These are phyloP conservation scores for Mus musculus DNA, from an alignment of 2,113 vertebrate genomes.

Conservation along the genomic window DNA sequence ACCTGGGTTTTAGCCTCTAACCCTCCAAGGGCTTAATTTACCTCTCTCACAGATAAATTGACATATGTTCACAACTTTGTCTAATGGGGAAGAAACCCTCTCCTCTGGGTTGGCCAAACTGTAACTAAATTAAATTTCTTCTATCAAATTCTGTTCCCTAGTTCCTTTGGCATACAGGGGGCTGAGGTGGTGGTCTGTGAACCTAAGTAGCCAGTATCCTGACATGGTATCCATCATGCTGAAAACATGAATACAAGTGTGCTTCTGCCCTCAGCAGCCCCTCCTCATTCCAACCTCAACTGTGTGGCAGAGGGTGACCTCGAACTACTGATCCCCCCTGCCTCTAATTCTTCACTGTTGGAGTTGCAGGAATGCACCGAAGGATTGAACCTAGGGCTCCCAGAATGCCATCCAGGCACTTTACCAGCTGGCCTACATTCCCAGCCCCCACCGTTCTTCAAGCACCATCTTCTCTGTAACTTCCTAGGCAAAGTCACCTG, in stretches of 20 bases:
- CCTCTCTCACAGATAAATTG: background rate
- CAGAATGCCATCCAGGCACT: background rate
- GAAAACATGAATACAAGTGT: background rate
- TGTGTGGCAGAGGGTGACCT: background rate
- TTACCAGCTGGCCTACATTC: background rate
- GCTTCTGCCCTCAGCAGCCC: background rate
- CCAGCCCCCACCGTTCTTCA: background rate
- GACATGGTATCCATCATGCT: background rate
- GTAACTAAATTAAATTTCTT: background rate
- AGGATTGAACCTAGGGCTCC: background rate
- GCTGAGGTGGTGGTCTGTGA: background rate
- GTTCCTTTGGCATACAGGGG: background rate
- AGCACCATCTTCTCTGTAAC: background rate
- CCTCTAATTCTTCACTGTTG: background rate
- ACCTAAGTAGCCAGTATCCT: background rate
- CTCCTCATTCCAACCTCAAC: background rate
- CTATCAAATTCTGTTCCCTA: background rate
- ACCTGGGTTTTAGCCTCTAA: background rate
- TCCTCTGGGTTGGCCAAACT: background rate
- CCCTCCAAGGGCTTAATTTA: background rate
- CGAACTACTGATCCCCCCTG: background rate
- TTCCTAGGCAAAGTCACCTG: background rate
- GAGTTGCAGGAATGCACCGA: too few species aligned
- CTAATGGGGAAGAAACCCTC: background rate
- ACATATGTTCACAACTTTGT: background rate